Base-by-base conservation (phyloP, 2,888 invertebrate species). In the Drosophila mimetica region DNA sequence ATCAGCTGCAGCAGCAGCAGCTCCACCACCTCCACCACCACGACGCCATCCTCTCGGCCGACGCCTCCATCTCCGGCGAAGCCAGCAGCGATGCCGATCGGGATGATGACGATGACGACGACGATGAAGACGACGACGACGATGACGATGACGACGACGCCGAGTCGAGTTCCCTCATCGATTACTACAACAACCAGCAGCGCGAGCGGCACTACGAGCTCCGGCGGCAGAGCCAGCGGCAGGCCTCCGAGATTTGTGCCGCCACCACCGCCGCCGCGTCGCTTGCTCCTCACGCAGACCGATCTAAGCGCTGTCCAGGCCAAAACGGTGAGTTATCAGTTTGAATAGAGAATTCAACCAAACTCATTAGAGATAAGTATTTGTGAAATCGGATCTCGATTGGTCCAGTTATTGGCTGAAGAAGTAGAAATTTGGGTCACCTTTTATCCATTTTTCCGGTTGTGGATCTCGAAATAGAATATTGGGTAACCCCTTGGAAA, bases 131-230 rank as follows among this genome's bases (percentile, higher is more conserved):
- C 64, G 93, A 93, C 91, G 90, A 92, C 92, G 89, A 92, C 92
- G 25, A 46, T 74, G 92, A 92, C 91, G 53, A 50, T 16, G 16
- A 66, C 71, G 76, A 71, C 25, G 82, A 79, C 57, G 79, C 71
- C 91, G 92, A 93, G 92, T 91, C 93, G 91, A 92, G 93, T 92
- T 92, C 93, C 61, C 89, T 90, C 77, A 76, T 93, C 93, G 92
- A 93, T 91, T 93, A 93, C 93, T 93, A 93, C 93, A 92, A 93
- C 93, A 92, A 91, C 65, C 90, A 91, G 76, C 91, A 90, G 92
- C 93, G 92, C 92, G 93, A 93, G 92, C 93, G 92, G 90, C 93
- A 91, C 93, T 91, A 90, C 46, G 81, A 87, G 46, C 85, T 79
- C 22, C 86, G 88, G 46, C 74, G 81, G 48, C 80, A 86, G 63